These are phyloP conservation scores for Drosophila conformis DNA, from an alignment of 2,888 invertebrate species.

Conservation along the genomic window DNA sequence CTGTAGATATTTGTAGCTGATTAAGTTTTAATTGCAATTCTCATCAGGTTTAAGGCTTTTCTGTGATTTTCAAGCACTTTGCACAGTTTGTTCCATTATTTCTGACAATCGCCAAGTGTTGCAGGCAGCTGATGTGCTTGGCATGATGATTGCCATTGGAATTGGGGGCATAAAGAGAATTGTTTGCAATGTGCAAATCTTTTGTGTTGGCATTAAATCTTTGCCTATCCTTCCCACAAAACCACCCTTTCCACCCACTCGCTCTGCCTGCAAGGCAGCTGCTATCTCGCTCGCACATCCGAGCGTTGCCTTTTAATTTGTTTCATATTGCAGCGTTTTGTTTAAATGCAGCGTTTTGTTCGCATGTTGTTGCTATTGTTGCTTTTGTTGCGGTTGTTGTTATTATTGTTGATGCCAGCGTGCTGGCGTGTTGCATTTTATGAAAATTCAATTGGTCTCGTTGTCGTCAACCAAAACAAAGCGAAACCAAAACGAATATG, in stretches of 20 bases:
- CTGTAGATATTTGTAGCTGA: not conserved
- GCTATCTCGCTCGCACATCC: conserved; percentile 27
- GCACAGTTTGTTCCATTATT: not conserved
- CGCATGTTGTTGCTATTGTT: conserved; percentile 26
- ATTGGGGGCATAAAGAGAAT: conserved; percentile 63
- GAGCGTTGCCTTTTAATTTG: conserved; percentile 73
- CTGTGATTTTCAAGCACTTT: conserved; percentile 11
- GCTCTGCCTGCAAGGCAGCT: not conserved
- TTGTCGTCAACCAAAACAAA: conserved; percentile 66
- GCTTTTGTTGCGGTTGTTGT: conserved; percentile 41
- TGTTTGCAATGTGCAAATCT: conserved; percentile 69
- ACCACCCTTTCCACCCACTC: no score
- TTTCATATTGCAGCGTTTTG: conserved; percentile 78
- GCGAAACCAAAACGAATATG: conserved; percentile 20
- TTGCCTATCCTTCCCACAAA: conserved; percentile 18
- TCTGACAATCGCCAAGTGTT: conserved; percentile 24
- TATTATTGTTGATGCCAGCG: conserved; percentile 56
- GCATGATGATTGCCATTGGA: conserved; percentile 42
- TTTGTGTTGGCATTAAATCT: conserved; percentile 65
- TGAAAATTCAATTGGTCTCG: conserved; percentile 76
- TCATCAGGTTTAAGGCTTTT: conserved; percentile 8
- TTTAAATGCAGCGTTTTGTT: conserved; percentile 72
- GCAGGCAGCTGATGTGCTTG: conserved; percentile 60
- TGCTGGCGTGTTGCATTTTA: conserved; percentile 61
- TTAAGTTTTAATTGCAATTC: not conserved